Base-by-base conservation (phyloP, 2,113 vertebrate genomes). In the Strigops habroptila region DNA sequence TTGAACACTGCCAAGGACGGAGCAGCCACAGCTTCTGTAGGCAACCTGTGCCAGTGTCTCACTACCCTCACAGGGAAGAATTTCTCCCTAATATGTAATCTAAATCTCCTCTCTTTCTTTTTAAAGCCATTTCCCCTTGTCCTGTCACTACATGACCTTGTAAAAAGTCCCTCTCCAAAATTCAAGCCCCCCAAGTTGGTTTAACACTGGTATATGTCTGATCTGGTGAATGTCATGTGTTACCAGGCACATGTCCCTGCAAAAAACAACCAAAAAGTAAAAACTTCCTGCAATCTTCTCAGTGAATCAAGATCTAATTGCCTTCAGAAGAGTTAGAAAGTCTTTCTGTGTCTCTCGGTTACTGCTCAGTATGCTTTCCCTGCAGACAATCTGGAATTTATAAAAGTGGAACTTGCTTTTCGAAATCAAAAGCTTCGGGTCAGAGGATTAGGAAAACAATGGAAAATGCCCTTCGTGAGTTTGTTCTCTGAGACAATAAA, bases 291-390 rank as follows among this genome's bases (percentile, higher is more conserved):
- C 8, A 44, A 1, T 62, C 23, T 53, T 87, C 16, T 59, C 14
- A 48, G 35, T 55, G 65, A 81, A 48, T 75, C 31, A 77, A 78
- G n/a, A n/a, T 60, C 37, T 48, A 13, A 39, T 65, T 88, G 23
- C 9, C 14, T 77, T 86, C 28, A 6, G 14, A 59, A 44, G 52
- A 69, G 24, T 67, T 46, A 33, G 16, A 44, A 71, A 39, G 18
- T 68, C n/a, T 68, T 49, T 52, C n/a, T 91, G 14, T 3, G 1
- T 28, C 0, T 73, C 12, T 85, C 0, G 0, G 35, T 43, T 35
- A 8, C 62, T 51, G 3, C n/a, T 69, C 46, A 55, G 8, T 24
- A 0, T 71, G 43, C 65, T 90, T 71, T 76, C 70, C 39, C 16
- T 52, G 41, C 44, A 77, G 59, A 37, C 22, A n/a, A 7, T 27